Evolutionary conservation across 2,113 vertebrate genomes (phyloP).

Genomic region (Diadophis punctatus): DNA sequence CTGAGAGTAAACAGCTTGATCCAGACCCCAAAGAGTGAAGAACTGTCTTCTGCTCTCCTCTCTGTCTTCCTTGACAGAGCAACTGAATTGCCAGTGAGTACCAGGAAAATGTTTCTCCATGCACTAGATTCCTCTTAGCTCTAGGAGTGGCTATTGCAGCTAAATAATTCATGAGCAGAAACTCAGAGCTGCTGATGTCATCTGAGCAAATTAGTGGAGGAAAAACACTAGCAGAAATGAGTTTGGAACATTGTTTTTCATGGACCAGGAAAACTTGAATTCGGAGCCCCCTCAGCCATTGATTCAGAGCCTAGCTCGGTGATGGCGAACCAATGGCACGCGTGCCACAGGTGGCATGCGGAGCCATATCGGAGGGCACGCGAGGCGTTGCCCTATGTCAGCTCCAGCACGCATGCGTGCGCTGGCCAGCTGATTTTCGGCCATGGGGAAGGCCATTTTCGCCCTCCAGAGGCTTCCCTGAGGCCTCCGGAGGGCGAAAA

Average conservation of each 20-base stretch:
- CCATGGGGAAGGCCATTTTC: too few relatives aligned
- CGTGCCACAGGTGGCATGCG: too few relatives aligned
- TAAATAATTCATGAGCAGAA: neutral
- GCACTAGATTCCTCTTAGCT: neutral
- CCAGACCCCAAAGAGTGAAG: slow-evolving; percentile 76
- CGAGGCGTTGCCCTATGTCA: too few relatives aligned
- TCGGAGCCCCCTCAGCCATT: neutral
- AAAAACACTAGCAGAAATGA: neutral
- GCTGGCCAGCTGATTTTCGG: too few relatives aligned
- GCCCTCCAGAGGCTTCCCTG: too few relatives aligned
- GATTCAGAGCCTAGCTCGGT: neutral
- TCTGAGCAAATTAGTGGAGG: neutral
- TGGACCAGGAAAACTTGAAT: neutral
- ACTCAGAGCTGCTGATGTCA: neutral
- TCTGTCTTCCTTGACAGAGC: slow-evolving; percentile 84
- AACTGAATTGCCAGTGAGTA: slow-evolving; percentile 78
- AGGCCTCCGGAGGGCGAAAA: too few relatives aligned
- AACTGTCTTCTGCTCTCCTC: slow-evolving; percentile 77
- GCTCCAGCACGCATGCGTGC: too few relatives aligned
- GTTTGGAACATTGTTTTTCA: neutral
- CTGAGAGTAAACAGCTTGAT: slow-evolving; percentile 75
- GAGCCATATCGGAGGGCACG: too few relatives aligned
- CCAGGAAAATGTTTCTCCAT: neutral
- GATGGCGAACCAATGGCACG: too few relatives aligned
- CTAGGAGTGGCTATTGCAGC: neutral